Evolutionary conservation across 1,140 invertebrate genomes (phyloP), one percentile per base, ranked within the genome.

Genomic region (Bilobella aurantiaca): DNA sequence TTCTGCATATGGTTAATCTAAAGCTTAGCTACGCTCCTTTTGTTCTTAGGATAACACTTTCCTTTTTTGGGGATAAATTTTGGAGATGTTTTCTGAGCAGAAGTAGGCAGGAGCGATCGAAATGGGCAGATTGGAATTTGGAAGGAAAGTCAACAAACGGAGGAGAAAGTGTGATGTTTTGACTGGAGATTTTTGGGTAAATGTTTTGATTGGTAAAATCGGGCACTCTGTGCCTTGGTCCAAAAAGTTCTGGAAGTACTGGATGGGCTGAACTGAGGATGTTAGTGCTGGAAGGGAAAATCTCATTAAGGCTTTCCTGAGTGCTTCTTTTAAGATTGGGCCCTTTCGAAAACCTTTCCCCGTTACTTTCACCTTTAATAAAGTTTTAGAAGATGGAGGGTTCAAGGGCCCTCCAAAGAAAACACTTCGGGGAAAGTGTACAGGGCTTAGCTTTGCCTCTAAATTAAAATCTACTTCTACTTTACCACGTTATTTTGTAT

Each of bases 201-300:
- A 68, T 72, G 70, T 72, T 72, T 72, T 72, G 65, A 69, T 72
- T 72, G 65, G 70, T 31, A 67, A 69, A 69, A 69, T 72, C 70
- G 49, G 23, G 25, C 25, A n/a, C n/a, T n/a, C n/a, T n/a, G n/a
- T n/a, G n/a, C n/a, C n/a, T n/a, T n/a, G n/a, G n/a, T n/a, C n/a
- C n/a, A n/a, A n/a, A n/a, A n/a, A n/a, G n/a, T n/a, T n/a, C n/a
- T n/a, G n/a, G n/a, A n/a, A n/a, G n/a, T n/a, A n/a, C n/a, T n/a
- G n/a, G n/a, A n/a, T n/a, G n/a, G n/a, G n/a, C n/a, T n/a, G n/a
- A n/a, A n/a, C n/a, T n/a, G n/a, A n/a, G 49, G 66, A 67, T 64
- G 57, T 31, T 61, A 72, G 58, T 63, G 65, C 65, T 64, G 53
- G 63, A 66, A 72, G 68, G 63, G 59, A 47, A 72, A 72, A 72